Conservation (phyloP, 2,113 vertebrate species). For the Empidonax alnorum region DNA sequence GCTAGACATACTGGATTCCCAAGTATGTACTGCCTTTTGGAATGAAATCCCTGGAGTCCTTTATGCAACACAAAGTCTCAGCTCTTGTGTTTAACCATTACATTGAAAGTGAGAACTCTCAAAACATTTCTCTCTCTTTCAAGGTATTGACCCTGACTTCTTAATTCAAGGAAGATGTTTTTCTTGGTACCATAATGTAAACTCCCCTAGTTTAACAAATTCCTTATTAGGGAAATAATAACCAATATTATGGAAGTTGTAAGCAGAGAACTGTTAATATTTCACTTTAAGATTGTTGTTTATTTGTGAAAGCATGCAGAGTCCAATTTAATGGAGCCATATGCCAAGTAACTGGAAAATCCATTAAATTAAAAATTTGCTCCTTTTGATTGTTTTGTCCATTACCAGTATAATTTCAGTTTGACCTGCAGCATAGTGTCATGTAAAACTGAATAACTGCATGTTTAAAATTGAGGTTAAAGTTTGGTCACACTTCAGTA, state of each 20-base stretch:
- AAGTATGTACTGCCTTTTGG: constrained; percentile 32
- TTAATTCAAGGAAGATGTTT: neutral
- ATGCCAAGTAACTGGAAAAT: neutral
- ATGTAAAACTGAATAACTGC: neutral
- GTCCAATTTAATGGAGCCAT: neutral
- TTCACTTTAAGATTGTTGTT: neutral
- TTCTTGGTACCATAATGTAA: neutral
- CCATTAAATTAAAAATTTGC: neutral
- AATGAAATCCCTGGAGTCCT: constrained; percentile 33
- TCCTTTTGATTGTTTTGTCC: neutral
- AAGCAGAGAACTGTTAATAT: neutral
- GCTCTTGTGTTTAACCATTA: constrained; percentile 16
- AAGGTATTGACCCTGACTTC: neutral
- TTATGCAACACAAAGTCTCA: neutral
- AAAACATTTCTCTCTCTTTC: neutral
- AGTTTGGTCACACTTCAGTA: neutral
- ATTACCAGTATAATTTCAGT: neutral
- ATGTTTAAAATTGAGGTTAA: neutral
- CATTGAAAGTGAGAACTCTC: neutral
- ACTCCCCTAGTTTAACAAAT: neutral
- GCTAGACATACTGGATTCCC: neutral
- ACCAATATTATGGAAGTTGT: neutral
- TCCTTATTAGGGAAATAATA: neutral
- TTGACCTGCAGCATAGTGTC: neutral
- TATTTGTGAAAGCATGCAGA: neutral